These are phyloP conservation scores for Sebastes itinus DNA, from an alignment of 2,797 vertebrate genomes.

Conservation along the genomic window DNA sequence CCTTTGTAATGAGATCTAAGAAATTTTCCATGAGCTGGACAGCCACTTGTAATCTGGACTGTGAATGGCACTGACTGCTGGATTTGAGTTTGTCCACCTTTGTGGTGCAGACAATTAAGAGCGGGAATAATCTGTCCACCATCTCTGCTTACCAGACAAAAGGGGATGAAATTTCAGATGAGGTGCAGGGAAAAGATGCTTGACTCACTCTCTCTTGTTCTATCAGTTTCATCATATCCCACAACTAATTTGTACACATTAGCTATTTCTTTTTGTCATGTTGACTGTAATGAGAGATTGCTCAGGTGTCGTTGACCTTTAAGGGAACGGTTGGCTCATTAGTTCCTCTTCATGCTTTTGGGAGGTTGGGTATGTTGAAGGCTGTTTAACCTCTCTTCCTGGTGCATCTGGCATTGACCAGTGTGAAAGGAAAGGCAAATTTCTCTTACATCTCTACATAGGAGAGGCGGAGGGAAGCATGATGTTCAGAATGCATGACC, in stretches of 20 bases:
- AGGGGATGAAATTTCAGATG: conserved; percentile 50
- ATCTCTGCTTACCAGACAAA: conserved; percentile 27
- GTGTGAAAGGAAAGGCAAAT: background rate
- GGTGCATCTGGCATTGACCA: background rate
- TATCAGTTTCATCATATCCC: conserved; percentile 16
- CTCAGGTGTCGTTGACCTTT: background rate
- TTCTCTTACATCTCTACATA: background rate
- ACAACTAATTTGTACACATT: conserved; percentile 4
- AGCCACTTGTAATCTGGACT: background rate
- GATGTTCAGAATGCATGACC: background rate
- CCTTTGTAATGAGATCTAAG: background rate
- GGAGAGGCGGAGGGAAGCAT: background rate
- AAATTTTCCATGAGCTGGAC: background rate
- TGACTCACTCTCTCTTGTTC: background rate
- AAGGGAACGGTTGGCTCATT: background rate
- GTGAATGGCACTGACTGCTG: background rate
- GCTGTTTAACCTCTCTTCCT: background rate
- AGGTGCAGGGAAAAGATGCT: background rate
- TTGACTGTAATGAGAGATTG: background rate
- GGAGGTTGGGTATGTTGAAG: background rate
- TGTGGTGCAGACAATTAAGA: conserved; percentile 13
- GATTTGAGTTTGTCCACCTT: background rate
- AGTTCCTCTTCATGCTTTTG: background rate
- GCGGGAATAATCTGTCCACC: background rate
- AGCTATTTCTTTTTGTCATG: background rate